Evolutionary conservation across 2,113 vertebrate genomes (phyloP), one percentile per base, ranked within the genome.

Genomic region (Proterorhinus semilunaris): DNA sequence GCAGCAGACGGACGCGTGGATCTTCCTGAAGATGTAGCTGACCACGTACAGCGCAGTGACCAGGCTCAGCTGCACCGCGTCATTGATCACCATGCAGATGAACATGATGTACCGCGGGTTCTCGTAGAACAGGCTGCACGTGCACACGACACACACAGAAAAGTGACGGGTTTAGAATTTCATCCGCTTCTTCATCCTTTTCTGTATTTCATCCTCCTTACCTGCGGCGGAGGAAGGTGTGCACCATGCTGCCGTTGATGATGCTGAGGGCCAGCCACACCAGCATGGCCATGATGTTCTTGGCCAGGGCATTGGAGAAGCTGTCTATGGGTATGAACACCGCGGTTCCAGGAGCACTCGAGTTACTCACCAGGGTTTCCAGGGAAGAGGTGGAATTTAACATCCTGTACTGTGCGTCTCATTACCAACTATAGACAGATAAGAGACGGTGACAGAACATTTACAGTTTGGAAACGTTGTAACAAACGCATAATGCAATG

Each of bases 81-180:
- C 93, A 8, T 93, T 94, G 15, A 94, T 62, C 66, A 93, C 93
- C 93, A 93, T 94, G 81, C 1, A 84, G 85, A 93, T 89, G 70
- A 94, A 94, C 92, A 94, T 90, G 81, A 94, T 90, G 85, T 94
- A 93, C 0, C 93, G 92, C 0, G 93, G 92, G 74, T 94, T 92
- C 75, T 93, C 92, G 0, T 86, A 92, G 81, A 94, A 93, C 43
- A 89, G 53, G 1, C 89, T 91, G 9, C 8, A 1, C 13, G 27
- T 53, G 43, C 0, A 42, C 27, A 58, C 46, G 46, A 7, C 11
- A 42, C 9, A 54, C 5, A 54, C 7, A 17, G 0, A 4, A 50
- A 50, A 13, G 49, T 13, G 6, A 27, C 27, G 1, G n/a, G n/a
- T n/a, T n/a, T n/a, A n/a, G n/a, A n/a, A n/a, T 36, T 36, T 36